phyloP scores from a whole-genome alignment of 2,797 vertebrate species.

The Knipowitschia caucasica region DNA sequence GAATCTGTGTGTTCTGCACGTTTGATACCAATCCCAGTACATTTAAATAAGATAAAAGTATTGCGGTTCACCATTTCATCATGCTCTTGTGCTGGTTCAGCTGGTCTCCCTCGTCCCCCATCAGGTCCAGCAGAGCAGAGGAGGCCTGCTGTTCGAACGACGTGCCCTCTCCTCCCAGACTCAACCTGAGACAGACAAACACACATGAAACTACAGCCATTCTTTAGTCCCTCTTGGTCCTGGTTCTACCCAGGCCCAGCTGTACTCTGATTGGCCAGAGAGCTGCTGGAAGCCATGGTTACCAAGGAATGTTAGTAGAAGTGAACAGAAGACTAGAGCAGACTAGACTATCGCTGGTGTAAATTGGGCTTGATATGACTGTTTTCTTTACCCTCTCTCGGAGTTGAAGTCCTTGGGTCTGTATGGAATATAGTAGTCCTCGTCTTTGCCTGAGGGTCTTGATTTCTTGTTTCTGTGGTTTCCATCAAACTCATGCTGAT shows the following conservation, averaged over 20 bases:
- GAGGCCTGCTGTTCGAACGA: slow-evolving; percentile 90
- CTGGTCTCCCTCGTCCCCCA: slow-evolving; percentile 85
- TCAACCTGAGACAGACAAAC: slow-evolving; percentile 71
- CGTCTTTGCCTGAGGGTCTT: slow-evolving; percentile 60
- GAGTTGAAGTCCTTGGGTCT: slow-evolving; percentile 92
- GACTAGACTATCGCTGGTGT: too few relatives aligned
- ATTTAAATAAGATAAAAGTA: neutral
- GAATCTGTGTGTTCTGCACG: too few relatives aligned
- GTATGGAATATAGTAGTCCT: slow-evolving; percentile 89
- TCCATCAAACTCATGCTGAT: neutral
- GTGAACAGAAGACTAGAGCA: too few relatives aligned
- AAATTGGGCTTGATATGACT: neutral
- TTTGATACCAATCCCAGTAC: neutral
- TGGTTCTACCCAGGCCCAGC: too few relatives aligned
- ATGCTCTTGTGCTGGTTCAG: slow-evolving; percentile 80
- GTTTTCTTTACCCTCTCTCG: slow-evolving; percentile 82
- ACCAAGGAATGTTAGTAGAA: too few relatives aligned
- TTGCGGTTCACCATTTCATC: slow-evolving; percentile 84
- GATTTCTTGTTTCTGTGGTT: slow-evolving; percentile 71
- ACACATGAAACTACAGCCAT: neutral
- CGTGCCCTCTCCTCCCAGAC: slow-evolving; percentile 71
- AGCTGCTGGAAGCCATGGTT: too few relatives aligned
- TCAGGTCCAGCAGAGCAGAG: slow-evolving; percentile 87
- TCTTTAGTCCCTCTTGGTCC: too few relatives aligned
- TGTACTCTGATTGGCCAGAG: too few relatives aligned